phyloP scores from a whole-genome alignment of 2,797 vertebrate genomes.

The Leuciscus waleckii region DNA sequence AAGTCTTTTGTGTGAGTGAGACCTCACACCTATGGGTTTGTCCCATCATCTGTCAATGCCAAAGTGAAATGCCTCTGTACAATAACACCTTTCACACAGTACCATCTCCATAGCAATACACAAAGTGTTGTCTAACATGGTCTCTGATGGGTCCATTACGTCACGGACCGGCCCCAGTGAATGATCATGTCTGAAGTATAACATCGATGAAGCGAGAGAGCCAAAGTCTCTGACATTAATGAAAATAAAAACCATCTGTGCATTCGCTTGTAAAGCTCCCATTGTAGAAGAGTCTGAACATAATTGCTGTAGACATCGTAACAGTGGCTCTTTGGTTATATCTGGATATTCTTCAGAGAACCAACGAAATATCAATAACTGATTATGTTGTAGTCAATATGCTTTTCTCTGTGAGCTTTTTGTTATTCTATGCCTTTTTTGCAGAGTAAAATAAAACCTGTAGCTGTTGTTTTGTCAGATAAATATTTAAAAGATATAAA shows the following conservation, averaged over 20 bases:
- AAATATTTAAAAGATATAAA: not conserved
- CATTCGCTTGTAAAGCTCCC: conserved; percentile 19
- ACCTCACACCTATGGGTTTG: not conserved
- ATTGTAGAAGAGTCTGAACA: conserved; percentile 19
- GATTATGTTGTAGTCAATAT: not conserved
- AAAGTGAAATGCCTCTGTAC: not conserved
- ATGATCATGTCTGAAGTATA: not conserved
- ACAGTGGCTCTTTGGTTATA: conserved; percentile 73
- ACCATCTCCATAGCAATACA: conserved; percentile 8
- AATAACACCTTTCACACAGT: not conserved
- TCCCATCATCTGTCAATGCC: not conserved
- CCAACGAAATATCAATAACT: not conserved
- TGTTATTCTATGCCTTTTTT: not conserved
- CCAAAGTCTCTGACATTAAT: conserved; percentile 26
- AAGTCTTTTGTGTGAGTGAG: not conserved
- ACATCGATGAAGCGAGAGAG: not conserved
- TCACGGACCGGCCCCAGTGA: not conserved
- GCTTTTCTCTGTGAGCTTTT: not conserved
- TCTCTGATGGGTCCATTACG: not conserved
- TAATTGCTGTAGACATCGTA: conserved; percentile 66
- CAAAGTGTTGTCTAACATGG: not conserved
- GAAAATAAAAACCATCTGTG: conserved; percentile 61
- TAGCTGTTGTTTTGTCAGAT: not conserved
- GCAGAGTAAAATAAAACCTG: not conserved
- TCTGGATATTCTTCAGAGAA: conserved; percentile 60